Evolutionary conservation across 2,888 invertebrate genomes (phyloP).

Genomic region (Campoplex capitator): DNA sequence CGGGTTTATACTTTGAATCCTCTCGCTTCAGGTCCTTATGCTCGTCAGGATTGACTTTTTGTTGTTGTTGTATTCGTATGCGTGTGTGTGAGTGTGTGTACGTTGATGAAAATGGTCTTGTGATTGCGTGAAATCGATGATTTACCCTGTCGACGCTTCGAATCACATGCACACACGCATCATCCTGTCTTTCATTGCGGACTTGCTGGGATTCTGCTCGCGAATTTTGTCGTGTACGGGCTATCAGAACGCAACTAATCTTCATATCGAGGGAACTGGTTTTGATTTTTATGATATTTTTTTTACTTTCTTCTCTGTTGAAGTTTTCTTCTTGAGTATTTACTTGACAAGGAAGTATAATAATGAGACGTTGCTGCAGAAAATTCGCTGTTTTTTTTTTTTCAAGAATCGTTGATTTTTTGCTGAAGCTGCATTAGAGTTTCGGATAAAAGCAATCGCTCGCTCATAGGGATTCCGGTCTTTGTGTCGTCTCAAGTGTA

Average conservation of each 20-base stretch:
- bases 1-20: not conserved
- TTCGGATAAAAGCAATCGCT: conserved; percentile 5
- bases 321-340: not conserved
- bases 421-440: not conserved
- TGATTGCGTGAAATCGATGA: conserved; percentile 65
- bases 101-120: conserved; percentile 23
- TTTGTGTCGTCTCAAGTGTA: conserved; percentile 4
- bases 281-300: not conserved
- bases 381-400: not conserved
- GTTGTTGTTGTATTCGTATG: not conserved
- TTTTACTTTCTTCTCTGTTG: not conserved
- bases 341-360: not conserved
- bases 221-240: conserved; percentile 30
- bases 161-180: conserved; percentile 33
- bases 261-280: not conserved
- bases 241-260: conserved; percentile 9
- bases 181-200: conserved; percentile 4
- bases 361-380: not conserved
- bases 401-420: not conserved
- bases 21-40: conserved; percentile 6
- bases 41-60: not conserved
- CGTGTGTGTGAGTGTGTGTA: not conserved
- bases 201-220: not conserved
- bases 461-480: conserved; percentile 9
- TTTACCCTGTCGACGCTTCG: conserved; percentile 56